A percentile compares a stretch with the other conserved stretches of the same genome.
Evolutionary conservation across 2,888 invertebrate genomes (phyloP).

Genomic region (Lingula anatina): DNA sequence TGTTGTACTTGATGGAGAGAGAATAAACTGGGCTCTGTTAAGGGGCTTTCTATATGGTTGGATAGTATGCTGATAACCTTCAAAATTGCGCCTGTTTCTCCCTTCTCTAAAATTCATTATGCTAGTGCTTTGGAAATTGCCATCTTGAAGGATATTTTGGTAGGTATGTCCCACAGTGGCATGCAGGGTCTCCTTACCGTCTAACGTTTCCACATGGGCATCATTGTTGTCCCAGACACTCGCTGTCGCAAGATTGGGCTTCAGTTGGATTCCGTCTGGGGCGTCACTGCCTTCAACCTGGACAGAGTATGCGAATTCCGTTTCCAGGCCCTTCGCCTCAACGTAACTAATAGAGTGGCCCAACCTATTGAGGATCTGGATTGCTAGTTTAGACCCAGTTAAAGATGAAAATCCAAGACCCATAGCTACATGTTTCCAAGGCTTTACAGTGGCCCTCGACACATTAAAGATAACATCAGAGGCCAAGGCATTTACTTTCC

Average conservation of each 20-base stretch:
- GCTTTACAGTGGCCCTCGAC: conserved; percentile 7
- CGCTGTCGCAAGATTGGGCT: not conserved
- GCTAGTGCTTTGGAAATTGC: not conserved
- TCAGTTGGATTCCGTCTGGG: conserved; percentile 3
- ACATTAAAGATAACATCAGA: conserved; percentile 10
- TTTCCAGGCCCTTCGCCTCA: conserved; percentile 9
- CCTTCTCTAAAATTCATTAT: not conserved
- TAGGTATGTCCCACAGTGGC: conserved; percentile 4
- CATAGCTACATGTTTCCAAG: conserved; percentile 8
- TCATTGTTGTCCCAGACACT: conserved; percentile 7
- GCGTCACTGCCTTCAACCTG: conserved; percentile 1
- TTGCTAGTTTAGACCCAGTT: conserved; percentile 8
- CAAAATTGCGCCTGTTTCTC: conserved; percentile 1
- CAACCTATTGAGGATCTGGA: conserved; percentile 7
- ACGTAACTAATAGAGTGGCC: conserved; percentile 9
- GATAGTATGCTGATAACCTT: not conserved
- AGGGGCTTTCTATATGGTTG: not conserved
- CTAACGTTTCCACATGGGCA: conserved; percentile 4
- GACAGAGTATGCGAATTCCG: conserved; percentile 7
- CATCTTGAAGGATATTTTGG: conserved; percentile 1
- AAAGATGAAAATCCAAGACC: conserved; percentile 9
- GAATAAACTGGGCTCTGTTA: not conserved
- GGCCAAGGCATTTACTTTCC: conserved; percentile 7
- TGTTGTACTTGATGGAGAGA: not conserved
- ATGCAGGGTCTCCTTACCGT: conserved; percentile 2